Evolutionary conservation across 2,797 vertebrate species (phyloP).

Genomic region (Chloroceryle inda): DNA sequence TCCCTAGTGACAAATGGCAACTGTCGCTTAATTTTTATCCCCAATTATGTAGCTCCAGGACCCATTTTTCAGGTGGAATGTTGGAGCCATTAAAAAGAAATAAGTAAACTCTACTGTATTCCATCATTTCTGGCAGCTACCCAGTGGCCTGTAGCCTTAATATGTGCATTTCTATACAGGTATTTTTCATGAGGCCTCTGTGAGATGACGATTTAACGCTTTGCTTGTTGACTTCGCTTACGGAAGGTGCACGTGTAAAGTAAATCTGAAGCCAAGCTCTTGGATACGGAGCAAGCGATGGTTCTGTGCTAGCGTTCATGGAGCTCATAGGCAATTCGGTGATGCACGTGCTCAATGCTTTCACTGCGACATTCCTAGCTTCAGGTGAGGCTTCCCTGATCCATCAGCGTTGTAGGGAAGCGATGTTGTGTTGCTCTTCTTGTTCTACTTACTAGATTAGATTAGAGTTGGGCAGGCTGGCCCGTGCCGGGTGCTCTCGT

Average conservation of each 20-base stretch:
- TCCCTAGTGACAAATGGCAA: constrained; percentile 79
- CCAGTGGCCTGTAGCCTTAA: constrained; percentile 78
- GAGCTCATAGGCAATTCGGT: accelerated
- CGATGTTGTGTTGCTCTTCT: neutral
- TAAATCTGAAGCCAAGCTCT: neutral
- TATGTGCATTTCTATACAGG: constrained; percentile 64
- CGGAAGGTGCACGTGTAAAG: accelerated
- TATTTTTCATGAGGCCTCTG: constrained; percentile 72
- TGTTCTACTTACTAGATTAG: accelerated
- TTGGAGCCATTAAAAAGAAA: constrained; percentile 83
- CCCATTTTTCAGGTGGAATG: constrained; percentile 83
- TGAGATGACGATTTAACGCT: constrained; percentile 11
- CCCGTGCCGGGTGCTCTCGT: accelerated
- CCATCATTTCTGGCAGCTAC: constrained; percentile 83
- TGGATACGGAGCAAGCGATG: accelerated
- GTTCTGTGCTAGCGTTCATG: accelerated
- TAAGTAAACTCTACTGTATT: constrained; percentile 81
- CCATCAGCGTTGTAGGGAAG: accelerated
- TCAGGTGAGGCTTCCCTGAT: neutral
- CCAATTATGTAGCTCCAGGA: constrained; percentile 81
- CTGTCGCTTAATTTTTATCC: constrained; percentile 84
- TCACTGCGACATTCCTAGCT: neutral
- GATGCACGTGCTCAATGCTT: accelerated
- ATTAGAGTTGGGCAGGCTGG: neutral
- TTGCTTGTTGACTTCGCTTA: neutral